A percentile compares a stretch with the other conserved stretches of the same genome.
Evolutionary conservation across 2,113 vertebrate genomes (phyloP).

Genomic region (Misgurnus anguillicaudatus): DNA sequence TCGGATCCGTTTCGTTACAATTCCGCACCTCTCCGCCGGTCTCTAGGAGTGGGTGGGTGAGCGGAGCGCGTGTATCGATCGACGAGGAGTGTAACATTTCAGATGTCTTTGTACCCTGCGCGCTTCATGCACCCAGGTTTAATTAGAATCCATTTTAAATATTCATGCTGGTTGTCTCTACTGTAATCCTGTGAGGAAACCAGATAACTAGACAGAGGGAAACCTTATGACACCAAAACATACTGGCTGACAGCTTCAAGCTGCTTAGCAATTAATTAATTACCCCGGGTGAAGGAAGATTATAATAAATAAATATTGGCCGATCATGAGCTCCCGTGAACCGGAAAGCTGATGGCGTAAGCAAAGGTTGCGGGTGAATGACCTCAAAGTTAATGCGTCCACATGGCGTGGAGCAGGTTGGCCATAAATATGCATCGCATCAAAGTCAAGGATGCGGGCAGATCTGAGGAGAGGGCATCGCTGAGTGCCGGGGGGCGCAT

Average conservation of each 20-base stretch:
- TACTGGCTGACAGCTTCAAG: constrained; percentile 70
- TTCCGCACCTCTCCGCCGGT: constrained; percentile 22
- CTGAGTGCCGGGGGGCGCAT: constrained; percentile 56
- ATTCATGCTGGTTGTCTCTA: constrained; percentile 72
- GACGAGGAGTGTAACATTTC: constrained; percentile 63
- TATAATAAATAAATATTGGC: constrained; percentile 51
- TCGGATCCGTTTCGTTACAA: constrained; percentile 46
- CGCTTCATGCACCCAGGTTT: constrained; percentile 66
- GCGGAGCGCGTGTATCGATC: constrained; percentile 46
- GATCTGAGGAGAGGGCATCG: constrained; percentile 51
- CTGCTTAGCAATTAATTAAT: constrained; percentile 73
- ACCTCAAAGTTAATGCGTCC: constrained; percentile 68
- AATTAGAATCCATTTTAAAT: constrained; percentile 80
- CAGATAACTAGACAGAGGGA: constrained; percentile 63
- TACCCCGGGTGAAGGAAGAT: constrained; percentile 49
- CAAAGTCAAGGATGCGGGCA: constrained; percentile 61
- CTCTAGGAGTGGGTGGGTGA: constrained; percentile 58
- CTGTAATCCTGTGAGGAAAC: constrained; percentile 70
- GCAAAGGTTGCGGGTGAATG: constrained; percentile 54
- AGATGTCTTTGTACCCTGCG: constrained; percentile 55
- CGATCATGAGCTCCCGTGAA: constrained; percentile 48
- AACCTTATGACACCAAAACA: constrained; percentile 70
- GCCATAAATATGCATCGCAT: constrained; percentile 73
- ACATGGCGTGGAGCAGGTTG: constrained; percentile 62
- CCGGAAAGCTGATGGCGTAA: constrained; percentile 37